Percentiles rank a stretch among this genome's conserved stretches.
Conservation (phyloP, 2,888 invertebrate genomes). For the Tanypteryx hageni region DNA sequence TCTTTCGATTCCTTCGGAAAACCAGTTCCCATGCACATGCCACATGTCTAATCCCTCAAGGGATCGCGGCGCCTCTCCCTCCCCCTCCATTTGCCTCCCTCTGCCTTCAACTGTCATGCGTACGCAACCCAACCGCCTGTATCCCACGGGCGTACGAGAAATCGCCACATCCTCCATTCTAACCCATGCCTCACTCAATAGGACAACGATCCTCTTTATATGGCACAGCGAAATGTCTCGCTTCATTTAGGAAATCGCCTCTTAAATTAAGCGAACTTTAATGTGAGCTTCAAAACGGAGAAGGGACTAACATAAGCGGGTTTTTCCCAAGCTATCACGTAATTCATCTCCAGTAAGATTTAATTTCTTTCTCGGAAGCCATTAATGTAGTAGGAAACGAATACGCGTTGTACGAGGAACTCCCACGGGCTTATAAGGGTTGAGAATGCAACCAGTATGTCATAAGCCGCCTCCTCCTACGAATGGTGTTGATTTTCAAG, state of each 20-base stretch:
- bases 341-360: not conserved
- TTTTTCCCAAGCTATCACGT: not conserved
- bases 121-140: not conserved
- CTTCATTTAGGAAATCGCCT: not conserved
- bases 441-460: too few species aligned
- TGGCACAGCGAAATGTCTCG: not conserved
- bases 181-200: not conserved
- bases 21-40: constrained; percentile 26
- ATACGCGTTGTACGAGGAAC: too few species aligned
- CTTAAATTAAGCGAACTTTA: not conserved
- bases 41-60: constrained; percentile 12
- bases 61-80: not conserved
- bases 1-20: not conserved
- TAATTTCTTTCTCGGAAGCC: too few species aligned
- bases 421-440: too few species aligned
- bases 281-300: not conserved
- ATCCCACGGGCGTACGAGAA: constrained; percentile 16
- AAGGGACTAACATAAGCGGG: not conserved
- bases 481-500: too few species aligned
- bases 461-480: too few species aligned
- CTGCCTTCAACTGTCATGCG: not conserved
- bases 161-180: not conserved
- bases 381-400: too few species aligned
- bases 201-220: not conserved
- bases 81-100: too few species aligned